phyloP scores from a whole-genome alignment of 1,140 invertebrate species.

The Neodiprion virginianus region DNA sequence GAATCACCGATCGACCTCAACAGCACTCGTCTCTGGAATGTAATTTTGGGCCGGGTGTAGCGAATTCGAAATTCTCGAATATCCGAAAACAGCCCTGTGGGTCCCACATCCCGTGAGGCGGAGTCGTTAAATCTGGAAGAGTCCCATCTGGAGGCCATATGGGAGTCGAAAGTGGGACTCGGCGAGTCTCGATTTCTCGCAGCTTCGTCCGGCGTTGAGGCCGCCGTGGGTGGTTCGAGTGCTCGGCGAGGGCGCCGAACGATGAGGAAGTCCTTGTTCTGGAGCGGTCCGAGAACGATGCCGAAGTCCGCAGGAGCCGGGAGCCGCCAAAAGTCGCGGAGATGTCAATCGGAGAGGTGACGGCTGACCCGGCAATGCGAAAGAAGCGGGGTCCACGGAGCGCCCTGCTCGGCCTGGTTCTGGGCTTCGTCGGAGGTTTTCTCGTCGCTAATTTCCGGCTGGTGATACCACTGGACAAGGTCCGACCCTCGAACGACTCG shows the following conservation, averaged over 20 bases:
- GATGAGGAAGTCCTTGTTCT: not conserved
- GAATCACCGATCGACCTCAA: no score
- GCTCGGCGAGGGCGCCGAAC: not conserved
- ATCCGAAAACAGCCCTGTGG: no score
- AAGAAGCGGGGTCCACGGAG: constrained; percentile 57
- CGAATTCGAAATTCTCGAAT: no score
- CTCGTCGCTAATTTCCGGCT: constrained; percentile 43
- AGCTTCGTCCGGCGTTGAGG: not conserved
- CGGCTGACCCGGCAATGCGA: constrained; percentile 53
- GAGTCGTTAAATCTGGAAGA: not conserved
- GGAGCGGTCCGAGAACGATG: not conserved
- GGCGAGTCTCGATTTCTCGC: not conserved
- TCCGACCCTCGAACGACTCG: constrained; percentile 6
- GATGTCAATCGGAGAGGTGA: constrained; percentile 42
- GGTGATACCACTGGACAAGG: constrained; percentile 25
- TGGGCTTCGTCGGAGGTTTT: constrained; percentile 55
- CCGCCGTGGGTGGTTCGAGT: not conserved
- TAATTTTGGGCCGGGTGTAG: no score
- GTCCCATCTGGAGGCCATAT: not conserved
- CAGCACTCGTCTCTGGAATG: no score
- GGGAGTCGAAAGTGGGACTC: not conserved
- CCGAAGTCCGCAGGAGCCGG: not conserved
- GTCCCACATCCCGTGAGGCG: no score
- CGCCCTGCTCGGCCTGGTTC: constrained; percentile 55
- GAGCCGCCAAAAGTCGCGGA: not conserved